Evolutionary conservation across 2,797 vertebrate genomes (phyloP).

Genomic region (Pelobates cultripes): DNA sequence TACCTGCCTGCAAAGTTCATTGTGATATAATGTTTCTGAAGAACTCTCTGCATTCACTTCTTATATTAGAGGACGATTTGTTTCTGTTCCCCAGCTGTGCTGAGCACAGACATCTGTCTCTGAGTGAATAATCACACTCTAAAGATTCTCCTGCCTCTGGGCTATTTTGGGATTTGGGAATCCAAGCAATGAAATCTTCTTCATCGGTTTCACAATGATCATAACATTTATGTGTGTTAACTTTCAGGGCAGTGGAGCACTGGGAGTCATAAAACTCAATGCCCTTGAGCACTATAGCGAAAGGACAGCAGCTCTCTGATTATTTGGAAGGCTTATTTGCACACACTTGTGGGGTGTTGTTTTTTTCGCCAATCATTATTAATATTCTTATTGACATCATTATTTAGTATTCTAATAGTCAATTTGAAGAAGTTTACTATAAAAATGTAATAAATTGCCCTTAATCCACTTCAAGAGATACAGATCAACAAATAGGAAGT

Average conservation of each 20-base stretch:
- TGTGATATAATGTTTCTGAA: slow-evolving; percentile 8
- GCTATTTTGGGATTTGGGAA: slow-evolving; percentile 35
- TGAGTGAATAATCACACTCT: slow-evolving; percentile 45
- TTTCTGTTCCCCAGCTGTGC: slow-evolving; percentile 38
- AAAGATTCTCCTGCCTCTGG: slow-evolving; percentile 31
- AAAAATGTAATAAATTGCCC: too few species aligned
- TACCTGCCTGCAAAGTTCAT: background rate
- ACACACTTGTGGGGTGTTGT: background rate
- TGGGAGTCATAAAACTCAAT: slow-evolving; percentile 13
- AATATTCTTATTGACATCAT: too few species aligned
- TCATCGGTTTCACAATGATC: slow-evolving; percentile 16
- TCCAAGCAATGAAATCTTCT: slow-evolving; percentile 23
- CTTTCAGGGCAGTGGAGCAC: slow-evolving; percentile 12
- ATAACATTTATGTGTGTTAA: slow-evolving; percentile 38
- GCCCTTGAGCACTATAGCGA: slow-evolving; percentile 14
- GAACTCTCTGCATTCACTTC: slow-evolving; percentile 17
- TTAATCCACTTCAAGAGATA: too few species aligned
- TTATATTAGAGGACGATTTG: slow-evolving; percentile 40
- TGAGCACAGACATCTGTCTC: slow-evolving; percentile 30
- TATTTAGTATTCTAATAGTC: too few species aligned
- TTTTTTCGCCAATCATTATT: background rate
- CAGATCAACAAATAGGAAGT: too few species aligned
- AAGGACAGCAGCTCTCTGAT: background rate
- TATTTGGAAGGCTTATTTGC: background rate
- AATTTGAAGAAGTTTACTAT: too few species aligned